These are phyloP conservation scores for Gallinago paraguaiae DNA, from an alignment of 2,113 vertebrate species.

Conservation along the genomic window DNA sequence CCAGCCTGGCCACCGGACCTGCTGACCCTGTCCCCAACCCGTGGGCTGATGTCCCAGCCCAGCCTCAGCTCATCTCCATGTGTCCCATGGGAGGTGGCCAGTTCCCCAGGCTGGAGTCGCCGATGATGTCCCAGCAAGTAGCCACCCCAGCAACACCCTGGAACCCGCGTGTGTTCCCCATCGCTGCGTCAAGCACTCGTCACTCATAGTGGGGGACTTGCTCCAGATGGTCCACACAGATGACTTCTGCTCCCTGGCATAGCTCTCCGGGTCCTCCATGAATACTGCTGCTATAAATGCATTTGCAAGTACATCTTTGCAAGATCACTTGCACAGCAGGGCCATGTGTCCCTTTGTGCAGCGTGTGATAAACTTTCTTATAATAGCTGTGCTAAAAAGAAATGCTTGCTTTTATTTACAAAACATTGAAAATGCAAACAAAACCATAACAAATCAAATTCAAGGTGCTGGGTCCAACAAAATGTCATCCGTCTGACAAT, in stretches of 20 bases:
- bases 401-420: neutral
- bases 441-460: neutral
- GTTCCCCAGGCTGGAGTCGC: neutral
- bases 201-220: neutral
- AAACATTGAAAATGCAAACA: neutral
- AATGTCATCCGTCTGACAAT: neutral
- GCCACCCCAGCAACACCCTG: neutral
- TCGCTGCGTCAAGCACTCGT: neutral
- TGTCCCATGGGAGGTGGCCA: neutral
- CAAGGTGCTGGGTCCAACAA: neutral
- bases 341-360: neutral
- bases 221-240: neutral
- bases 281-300: neutral
- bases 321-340: neutral
- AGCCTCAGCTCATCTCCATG: neutral
- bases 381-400: neutral
- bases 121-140: fast-evolving
- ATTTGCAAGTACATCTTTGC: neutral
- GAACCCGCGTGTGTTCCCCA: neutral
- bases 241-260: neutral
- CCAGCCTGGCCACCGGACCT: neutral
- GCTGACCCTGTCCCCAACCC: fast-evolving
- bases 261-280: neutral
- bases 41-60: neutral
- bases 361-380: neutral